Base-by-base conservation (phyloP, 1,140 invertebrate species). In the Drosophila ercepeae region DNA sequence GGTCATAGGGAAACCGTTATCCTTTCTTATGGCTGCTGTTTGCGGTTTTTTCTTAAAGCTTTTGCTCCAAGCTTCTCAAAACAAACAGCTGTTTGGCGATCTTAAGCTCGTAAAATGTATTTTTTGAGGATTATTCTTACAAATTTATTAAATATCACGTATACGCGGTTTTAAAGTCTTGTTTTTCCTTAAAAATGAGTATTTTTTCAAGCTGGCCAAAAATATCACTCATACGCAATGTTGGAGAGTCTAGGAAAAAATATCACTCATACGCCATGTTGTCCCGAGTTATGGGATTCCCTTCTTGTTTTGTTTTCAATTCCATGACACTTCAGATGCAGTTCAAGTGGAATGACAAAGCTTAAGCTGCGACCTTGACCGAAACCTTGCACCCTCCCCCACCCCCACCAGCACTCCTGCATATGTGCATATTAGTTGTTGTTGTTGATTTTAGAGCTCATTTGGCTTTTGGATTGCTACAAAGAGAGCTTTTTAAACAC, bases 291-390 rank as follows among this genome's bases (percentile, higher is more conserved):
- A 16, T 16, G 6, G 4, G 5, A 39, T 16, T 16, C n/a, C 7
- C 7, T 6, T 36, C 14, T 14, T 7, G 6, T 9, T 39, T 2
- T 19, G 4, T 3, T 45, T 32, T 11, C 2, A 57, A 39, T 13
- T 18, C 13, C 19, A 39, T 1, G 11, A 13, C 55, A 39, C 49
- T 51, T 51, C 5, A 27, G 60, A 11, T 67, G 46, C 64, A 67
- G 21, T 21, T 64, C 25, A 64, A 48, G 27, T 36, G 21, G 16
- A 36, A 63, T 60, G 59, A 63, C 36, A 73, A 73, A 73, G 69
- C 70, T 74, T 48, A 53, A 45, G 34, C 11, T 16, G 7, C 39
- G 45, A 51, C 70, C 69, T 74, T 74, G 70, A 74, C 70, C 59
- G 73, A 64, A 16, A 42, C 39, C 39, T 52, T 58, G 54, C 58